Evolutionary conservation across 2,888 invertebrate species (phyloP), one percentile per base, ranked within the genome.

Genomic region (Chelonus formosanus): DNA sequence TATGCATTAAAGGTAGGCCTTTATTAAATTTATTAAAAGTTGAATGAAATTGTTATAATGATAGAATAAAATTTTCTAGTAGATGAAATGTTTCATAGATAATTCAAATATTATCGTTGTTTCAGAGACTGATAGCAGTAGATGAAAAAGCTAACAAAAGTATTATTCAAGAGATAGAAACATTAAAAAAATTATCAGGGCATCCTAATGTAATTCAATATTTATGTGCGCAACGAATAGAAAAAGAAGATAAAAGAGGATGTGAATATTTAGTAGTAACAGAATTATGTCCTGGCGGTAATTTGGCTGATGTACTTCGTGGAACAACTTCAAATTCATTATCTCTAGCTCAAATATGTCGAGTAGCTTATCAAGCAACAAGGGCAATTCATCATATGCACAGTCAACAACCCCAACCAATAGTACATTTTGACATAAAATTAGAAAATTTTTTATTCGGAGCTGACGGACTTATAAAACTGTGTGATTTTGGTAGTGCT

Each of bases 401-500:
- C 82, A 89, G 88, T 48, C 95, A 95, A 84, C 87, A 88, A 74
- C 88, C 88, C 54, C 95, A 96, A 48, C 92, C 97, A n/a, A 92
- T 98, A 68, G 91, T 94, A 55, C 98, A 98, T 85, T 88, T 98
- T 78, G 98, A 98, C 87, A 90, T 98, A 77, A 98, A 98, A 88
- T 88, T 95, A 73, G 98, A 98, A 87, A 98, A 98, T 86, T 90
- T 98, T 79, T 86, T 99, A 70, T 89, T 98, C 75, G 92, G 94
- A 70, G 88, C 88, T 76, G 92, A 95, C 85, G 95, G 95, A 79
- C 87, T 85, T 77, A 90, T 98, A 56, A 98, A 98, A 85, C 86
- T 98, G 70, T 99, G 98, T 86, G 98, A 98, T 87, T 98, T 98
- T 86, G 98, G 98, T 35, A 97, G 97, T 71, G 93, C 97, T 2